phyloP scores from a whole-genome alignment of 2,113 vertebrate genomes.

The Indicator indicator region DNA sequence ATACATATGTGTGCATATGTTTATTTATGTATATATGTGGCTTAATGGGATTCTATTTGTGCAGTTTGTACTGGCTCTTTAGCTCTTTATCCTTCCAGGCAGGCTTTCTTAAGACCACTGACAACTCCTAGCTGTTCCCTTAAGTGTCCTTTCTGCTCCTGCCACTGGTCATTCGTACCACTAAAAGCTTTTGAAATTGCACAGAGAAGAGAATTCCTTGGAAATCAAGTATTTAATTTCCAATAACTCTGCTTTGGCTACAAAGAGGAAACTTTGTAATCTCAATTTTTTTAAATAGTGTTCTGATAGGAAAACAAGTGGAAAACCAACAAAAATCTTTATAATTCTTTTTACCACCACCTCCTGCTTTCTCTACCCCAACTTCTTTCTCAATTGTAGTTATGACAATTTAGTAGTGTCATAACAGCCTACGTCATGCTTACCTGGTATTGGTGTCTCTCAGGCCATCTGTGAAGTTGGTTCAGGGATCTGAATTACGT shows the following conservation, averaged over 20 bases:
- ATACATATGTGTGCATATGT: fast-evolving
- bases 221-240: not conserved
- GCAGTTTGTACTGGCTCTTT: not conserved
- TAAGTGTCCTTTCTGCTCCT: not conserved
- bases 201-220: not conserved
- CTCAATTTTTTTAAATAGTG: not conserved
- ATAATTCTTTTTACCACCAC: not conserved
- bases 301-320: not conserved
- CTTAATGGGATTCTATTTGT: not conserved
- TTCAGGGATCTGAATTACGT: not conserved
- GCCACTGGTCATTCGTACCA: not conserved
- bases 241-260: not conserved
- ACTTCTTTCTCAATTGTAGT: not conserved
- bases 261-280: not conserved
- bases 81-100: not conserved
- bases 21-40: not conserved
- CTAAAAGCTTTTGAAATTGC: not conserved
- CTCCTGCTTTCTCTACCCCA: too few relatives aligned
- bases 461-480: not conserved
- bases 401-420: not conserved
- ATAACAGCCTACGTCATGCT: not conserved
- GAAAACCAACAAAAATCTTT: not conserved
- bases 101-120: not conserved
- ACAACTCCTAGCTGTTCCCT: not conserved
- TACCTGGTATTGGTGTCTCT: not conserved